Evolutionary conservation across 2,888 invertebrate genomes (phyloP).

Genomic region (Schizaphis graminum): DNA sequence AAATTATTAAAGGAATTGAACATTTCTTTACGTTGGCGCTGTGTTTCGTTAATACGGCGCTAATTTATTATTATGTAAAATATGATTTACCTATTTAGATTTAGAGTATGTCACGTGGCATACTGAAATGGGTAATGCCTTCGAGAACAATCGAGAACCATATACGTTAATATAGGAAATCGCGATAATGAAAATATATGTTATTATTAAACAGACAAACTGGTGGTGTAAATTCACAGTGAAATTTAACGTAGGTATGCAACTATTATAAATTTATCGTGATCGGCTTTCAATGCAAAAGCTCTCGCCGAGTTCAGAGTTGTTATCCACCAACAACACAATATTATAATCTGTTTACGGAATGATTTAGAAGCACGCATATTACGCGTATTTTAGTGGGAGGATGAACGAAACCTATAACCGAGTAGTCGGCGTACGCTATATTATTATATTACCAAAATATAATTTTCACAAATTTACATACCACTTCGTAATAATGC

Average conservation of each 20-base stretch:
- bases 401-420: neutral
- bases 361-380: neutral
- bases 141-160: neutral
- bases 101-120: neutral
- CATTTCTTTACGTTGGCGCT: neutral
- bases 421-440: neutral
- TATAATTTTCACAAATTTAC: neutral
- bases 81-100: neutral
- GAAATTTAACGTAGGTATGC: neutral
- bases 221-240: neutral
- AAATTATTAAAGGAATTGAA: neutral
- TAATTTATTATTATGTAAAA: neutral
- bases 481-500: neutral
- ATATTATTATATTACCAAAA: neutral
- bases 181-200: neutral
- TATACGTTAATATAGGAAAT: neutral
- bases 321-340: neutral
- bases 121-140: neutral
- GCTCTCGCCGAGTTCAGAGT: neutral
- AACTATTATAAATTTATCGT: neutral
- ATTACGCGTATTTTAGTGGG: neutral
- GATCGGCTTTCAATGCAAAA: neutral
- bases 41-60: neutral
- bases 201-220: neutral
- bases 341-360: neutral